Conservation (phyloP, 2,888 invertebrate genomes). For the Sialis fuliginosa region DNA sequence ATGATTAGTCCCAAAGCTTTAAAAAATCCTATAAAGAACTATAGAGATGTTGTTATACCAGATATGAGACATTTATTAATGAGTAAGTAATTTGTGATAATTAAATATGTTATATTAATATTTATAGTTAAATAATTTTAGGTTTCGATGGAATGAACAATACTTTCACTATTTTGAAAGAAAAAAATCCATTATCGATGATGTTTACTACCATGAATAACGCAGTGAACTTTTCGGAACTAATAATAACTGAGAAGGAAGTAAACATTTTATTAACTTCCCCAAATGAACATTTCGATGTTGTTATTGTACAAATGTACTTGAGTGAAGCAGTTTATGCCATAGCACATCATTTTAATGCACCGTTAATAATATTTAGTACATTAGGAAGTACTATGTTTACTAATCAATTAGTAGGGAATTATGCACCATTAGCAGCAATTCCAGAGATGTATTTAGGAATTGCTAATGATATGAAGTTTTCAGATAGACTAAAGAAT, state of each 20-base stretch:
- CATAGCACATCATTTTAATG: conserved; percentile 1
- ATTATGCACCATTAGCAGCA: not conserved
- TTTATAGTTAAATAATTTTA: too few relatives aligned
- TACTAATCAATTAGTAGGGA: conserved; percentile 1
- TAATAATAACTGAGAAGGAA: too few relatives aligned
- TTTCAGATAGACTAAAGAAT: not conserved
- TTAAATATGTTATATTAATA: not conserved
- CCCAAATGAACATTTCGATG: conserved; percentile 1
- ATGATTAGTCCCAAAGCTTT: conserved; percentile 17
- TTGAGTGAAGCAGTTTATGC: not conserved
- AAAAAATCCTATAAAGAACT: conserved; percentile 23
- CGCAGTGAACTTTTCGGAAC: too few relatives aligned
- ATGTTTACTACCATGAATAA: not conserved
- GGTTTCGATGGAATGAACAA: too few relatives aligned
- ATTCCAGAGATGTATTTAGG: not conserved
- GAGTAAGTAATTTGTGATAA: not conserved
- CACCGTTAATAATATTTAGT: not conserved
- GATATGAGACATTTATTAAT: not conserved
- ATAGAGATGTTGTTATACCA: conserved; percentile 20
- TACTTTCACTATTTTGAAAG: not conserved
- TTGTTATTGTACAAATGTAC: not conserved
- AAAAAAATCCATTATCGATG: not conserved
- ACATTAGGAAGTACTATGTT: not conserved
- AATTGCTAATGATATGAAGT: not conserved
- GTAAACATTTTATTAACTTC: too few relatives aligned